phyloP scores from a whole-genome alignment of 2,113 vertebrate genomes.

The Nesospiza acunhae region DNA sequence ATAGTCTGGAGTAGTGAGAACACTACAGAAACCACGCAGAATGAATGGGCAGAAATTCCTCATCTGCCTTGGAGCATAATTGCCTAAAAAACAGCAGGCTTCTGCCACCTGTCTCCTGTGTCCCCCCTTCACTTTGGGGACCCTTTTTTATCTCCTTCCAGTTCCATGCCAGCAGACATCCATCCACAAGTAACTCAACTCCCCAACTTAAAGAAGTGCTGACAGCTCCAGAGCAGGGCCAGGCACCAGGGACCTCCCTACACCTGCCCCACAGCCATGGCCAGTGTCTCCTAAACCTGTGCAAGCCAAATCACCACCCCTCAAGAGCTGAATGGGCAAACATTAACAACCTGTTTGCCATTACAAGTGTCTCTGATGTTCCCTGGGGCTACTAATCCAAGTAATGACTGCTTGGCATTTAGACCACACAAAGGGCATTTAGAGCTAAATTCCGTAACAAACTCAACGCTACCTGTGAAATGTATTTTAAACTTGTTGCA shows the following conservation, averaged over 20 bases:
- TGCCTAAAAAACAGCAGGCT: neutral
- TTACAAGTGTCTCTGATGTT: neutral
- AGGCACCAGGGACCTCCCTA: neutral
- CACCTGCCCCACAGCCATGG: neutral
- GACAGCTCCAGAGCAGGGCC: neutral
- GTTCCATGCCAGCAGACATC: neutral
- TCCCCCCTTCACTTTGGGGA: neutral
- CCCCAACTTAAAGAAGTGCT: neutral
- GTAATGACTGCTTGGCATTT: neutral
- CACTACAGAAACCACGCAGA: neutral
- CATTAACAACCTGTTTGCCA: neutral
- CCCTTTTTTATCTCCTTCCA: neutral
- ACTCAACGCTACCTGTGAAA: neutral
- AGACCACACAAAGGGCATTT: neutral
- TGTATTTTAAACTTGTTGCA: neutral
- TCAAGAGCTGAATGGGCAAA: neutral
- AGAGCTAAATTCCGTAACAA: neutral
- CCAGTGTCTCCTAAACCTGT: neutral
- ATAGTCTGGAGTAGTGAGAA: neutral
- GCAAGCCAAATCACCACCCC: neutral
- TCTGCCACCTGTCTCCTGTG: neutral
- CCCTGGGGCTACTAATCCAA: neutral
- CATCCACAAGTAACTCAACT: neutral
- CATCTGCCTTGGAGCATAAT: neutral
- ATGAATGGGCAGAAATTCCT: neutral